Evolutionary conservation across 2,797 vertebrate genomes (phyloP), one percentile per base, ranked within the genome.

Genomic region (Lagocephalus sceleratus): DNA sequence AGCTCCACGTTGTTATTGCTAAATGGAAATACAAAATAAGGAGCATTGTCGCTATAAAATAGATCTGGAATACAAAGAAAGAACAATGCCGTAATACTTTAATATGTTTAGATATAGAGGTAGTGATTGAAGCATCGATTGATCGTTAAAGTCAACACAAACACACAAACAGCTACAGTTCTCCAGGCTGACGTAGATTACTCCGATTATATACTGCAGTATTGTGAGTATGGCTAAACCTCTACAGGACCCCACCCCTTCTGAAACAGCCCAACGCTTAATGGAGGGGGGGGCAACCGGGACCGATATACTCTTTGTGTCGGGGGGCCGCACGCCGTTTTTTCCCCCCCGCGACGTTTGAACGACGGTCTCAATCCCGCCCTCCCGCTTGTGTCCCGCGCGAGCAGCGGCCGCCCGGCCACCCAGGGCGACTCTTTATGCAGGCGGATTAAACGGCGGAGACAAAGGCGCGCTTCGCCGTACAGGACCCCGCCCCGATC

Each of bases 61-160:
- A 76, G 67, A 68, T 65, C 60, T 63, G 57, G 69, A 69, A 70
- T 68, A 75, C 64, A 66, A 54, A 70, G 57, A 69, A 79, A 81
- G 68, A 85, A 82, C 54, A 72, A 77, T 58, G 60, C 51, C 76
- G 65, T 78, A 79, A 84, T 78, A 84, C 79, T 82, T 83, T 82
- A 83, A 67, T 69, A 76, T 73, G 46, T 55, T 73, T 57, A 52
- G 54, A 80, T 74, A 82, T 63, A 87, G 87, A 89, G 87, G 87
- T 89, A 89, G 87, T 86, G 86, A 88, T 85, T 82, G 72, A 86
- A 83, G 75, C 78, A 76, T 75, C 77, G 76, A 81, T 80, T 66
- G 70, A 80, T 57, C 73, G 63, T 54, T 66, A 80, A 68, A 75
- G 68, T 49, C 66, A 74, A 82, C 73, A 82, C 66, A 54, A 52